Evolutionary conservation across 2,888 invertebrate species (phyloP).

Genomic region (Synanthedon tipuliformis): DNA sequence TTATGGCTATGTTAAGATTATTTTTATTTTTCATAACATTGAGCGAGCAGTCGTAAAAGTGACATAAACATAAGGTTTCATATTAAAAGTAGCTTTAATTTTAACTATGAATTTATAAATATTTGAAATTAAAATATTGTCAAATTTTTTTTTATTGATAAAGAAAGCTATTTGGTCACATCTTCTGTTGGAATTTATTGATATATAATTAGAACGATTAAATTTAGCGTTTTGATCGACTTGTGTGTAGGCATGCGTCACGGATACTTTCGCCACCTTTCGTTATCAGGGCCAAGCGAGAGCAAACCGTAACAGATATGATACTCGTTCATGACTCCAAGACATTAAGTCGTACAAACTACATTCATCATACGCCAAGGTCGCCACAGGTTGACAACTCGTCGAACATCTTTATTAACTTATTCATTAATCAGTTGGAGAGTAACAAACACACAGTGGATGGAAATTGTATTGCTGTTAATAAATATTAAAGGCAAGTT

Average conservation of each 20-base stretch:
- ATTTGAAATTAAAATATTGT: not conserved
- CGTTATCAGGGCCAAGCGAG: conserved; percentile 45
- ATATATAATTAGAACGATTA: conserved; percentile 13
- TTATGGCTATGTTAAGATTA: not conserved
- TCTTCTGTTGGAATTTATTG: not conserved
- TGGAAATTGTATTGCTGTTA: too few species aligned
- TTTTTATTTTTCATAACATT: not conserved
- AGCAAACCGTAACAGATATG: conserved; percentile 24
- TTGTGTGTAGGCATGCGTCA: conserved; percentile 29
- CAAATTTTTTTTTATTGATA: not conserved
- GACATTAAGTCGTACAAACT: conserved; percentile 16
- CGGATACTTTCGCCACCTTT: conserved; percentile 60
- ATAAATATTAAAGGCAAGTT: conserved; percentile 14
- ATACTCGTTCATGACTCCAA: conserved; percentile 13
- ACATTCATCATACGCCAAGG: conserved; percentile 40
- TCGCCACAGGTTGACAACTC: conserved; percentile 8
- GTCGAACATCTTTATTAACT: not conserved
- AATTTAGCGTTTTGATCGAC: conserved; percentile 28
- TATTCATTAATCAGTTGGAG: too few species aligned
- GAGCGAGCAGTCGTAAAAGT: not conserved
- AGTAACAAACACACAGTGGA: too few species aligned
- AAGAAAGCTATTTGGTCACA: too few species aligned
- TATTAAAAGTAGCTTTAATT: too few species aligned
- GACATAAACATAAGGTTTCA: not conserved
- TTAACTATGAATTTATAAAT: too few species aligned